phyloP scores from a whole-genome alignment of 2,113 vertebrate genomes.

The Calyptommatus sinebrachiatus region DNA sequence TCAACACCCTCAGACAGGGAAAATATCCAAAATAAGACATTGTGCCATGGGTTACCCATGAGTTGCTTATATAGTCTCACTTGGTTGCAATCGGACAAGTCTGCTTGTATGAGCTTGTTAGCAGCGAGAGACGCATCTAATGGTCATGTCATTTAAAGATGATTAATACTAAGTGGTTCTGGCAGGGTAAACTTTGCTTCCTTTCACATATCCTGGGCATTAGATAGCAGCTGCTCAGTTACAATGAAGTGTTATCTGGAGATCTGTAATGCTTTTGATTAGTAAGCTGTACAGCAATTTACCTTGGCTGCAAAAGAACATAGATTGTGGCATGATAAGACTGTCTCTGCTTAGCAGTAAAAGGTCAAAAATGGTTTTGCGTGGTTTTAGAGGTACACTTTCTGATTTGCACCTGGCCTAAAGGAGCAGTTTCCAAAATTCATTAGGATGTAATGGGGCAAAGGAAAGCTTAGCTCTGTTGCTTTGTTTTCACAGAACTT shows the following conservation, averaged over 20 bases:
- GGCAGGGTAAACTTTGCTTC: slow-evolving; percentile 62
- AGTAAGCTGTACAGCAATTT: slow-evolving; percentile 13
- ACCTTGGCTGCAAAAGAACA: background rate
- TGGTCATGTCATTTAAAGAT: slow-evolving; percentile 64
- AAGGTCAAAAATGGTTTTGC: background rate
- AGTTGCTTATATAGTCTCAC: slow-evolving; percentile 33
- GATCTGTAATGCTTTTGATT: slow-evolving; percentile 60
- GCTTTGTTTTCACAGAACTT: background rate
- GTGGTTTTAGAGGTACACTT: background rate
- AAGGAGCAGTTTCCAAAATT: accelerated
- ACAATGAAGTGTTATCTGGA: slow-evolving; percentile 50
- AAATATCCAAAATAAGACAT: slow-evolving; percentile 69
- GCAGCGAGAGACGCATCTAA: slow-evolving; percentile 64
- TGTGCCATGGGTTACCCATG: slow-evolving; percentile 45
- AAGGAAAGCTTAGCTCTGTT: background rate
- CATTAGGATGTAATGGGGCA: accelerated
- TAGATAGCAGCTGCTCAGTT: slow-evolving; percentile 66
- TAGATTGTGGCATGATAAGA: background rate
- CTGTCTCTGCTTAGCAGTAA: background rate
- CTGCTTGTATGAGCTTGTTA: slow-evolving; percentile 72
- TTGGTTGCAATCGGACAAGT: slow-evolving; percentile 51
- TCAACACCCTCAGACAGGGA: slow-evolving; percentile 63
- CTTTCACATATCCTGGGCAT: slow-evolving; percentile 61
- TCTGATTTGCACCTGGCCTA: background rate
- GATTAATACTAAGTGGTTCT: slow-evolving; percentile 75